Evolutionary conservation across 1,140 invertebrate genomes (phyloP).

Genomic region (Papilio dardanus): DNA sequence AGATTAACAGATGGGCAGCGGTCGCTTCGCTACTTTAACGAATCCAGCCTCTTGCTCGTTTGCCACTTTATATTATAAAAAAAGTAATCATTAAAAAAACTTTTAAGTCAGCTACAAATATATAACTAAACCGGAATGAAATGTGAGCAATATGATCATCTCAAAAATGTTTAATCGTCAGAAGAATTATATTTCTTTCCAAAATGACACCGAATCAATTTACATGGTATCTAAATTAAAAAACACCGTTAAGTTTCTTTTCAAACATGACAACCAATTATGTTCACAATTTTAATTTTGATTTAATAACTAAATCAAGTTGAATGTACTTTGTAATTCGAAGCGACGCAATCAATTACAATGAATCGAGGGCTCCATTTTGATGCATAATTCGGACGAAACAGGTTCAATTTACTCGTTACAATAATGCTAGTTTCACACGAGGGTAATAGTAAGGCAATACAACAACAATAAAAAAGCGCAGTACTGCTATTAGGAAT

Average conservation of each 20-base stretch:
- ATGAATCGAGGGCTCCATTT: conserved; percentile 21
- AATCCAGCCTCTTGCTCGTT: too few relatives aligned
- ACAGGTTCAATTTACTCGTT: conserved; percentile 22
- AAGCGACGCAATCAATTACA: conserved; percentile 16
- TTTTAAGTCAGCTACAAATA: too few relatives aligned
- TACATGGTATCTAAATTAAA: not conserved
- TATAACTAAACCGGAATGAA: too few relatives aligned
- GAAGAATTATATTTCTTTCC: not conserved
- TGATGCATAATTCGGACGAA: conserved; percentile 15
- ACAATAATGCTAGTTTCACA: not conserved
- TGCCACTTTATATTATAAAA: too few relatives aligned
- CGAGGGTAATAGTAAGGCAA: not conserved
- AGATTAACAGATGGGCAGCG: too few relatives aligned
- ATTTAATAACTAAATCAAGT: conserved; percentile 14
- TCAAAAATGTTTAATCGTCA: not conserved
- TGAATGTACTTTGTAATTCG: not conserved
- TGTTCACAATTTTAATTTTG: conserved; percentile 12
- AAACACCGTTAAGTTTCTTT: not conserved
- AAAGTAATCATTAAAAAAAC: too few relatives aligned
- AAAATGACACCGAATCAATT: not conserved
- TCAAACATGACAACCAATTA: conserved; percentile 15
- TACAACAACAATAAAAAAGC: not conserved
- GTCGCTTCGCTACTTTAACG: too few relatives aligned
- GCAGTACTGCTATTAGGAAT: not conserved
- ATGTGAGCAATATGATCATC: too few relatives aligned